Evolutionary conservation across 1,140 invertebrate species (phyloP).

Genomic region (Halesus radiatus): DNA sequence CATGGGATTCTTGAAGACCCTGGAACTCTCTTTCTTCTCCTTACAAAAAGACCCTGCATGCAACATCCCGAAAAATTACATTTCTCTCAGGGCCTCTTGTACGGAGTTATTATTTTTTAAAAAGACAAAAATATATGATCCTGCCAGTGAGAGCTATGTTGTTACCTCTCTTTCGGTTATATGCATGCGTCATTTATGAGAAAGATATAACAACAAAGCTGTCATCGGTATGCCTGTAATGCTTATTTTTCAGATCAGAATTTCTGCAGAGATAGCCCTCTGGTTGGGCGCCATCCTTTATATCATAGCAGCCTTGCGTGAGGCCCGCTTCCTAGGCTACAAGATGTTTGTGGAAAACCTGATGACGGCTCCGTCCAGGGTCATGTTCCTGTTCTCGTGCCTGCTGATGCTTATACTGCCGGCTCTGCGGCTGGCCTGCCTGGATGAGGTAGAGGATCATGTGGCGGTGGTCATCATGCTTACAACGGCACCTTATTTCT

Average conservation of each 20-base stretch:
- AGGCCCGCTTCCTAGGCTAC: conserved; percentile 86
- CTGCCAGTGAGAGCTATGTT: too few relatives aligned
- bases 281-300: conserved; percentile 85
- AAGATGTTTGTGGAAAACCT: conserved; percentile 94
- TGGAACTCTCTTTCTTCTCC: too few relatives aligned
- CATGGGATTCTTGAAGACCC: too few relatives aligned
- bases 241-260: conserved; percentile 61
- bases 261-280: conserved; percentile 79
- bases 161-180: too few relatives aligned
- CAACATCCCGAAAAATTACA: too few relatives aligned
- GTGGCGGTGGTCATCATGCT: conserved; percentile 95
- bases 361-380: conserved; percentile 77
- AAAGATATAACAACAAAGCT: background rate
- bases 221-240: background rate
- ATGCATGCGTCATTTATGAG: too few relatives aligned
- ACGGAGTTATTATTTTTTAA: too few relatives aligned
- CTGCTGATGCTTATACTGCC: conserved; percentile 88
- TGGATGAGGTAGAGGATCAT: conserved; percentile 89
- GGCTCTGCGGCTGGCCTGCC: conserved; percentile 86
- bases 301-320: conserved; percentile 83
- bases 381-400: conserved; percentile 95
- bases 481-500: conserved; percentile 95
- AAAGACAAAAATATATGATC: too few relatives aligned
- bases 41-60: too few relatives aligned
- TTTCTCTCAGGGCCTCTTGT: too few relatives aligned